Evolutionary conservation across 2,888 invertebrate species (phyloP).

Genomic region (Ormyrus labotus): DNA sequence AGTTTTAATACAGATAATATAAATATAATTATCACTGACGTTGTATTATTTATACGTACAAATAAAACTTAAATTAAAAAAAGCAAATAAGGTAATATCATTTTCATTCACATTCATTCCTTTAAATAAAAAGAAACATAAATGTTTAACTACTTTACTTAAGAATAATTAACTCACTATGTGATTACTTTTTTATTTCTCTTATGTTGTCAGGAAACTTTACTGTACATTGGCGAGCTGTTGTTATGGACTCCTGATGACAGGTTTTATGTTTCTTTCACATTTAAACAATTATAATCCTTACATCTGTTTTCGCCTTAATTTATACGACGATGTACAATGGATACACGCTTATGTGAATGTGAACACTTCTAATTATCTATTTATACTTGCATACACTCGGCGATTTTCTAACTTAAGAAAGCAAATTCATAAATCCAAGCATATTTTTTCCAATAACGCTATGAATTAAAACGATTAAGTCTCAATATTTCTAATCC

Average conservation of each 20-base stretch:
- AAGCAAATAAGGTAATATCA: conserved; percentile 9
- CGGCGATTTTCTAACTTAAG: conserved; percentile 11
- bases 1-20: conserved; percentile 19
- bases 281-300: conserved; percentile 45
- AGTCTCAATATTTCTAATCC: conserved; percentile 1
- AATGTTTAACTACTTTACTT: background rate
- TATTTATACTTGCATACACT: conserved; percentile 25
- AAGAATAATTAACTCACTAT: conserved; percentile 17
- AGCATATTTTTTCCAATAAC: background rate
- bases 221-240: conserved; percentile 16
- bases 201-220: background rate
- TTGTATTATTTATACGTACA: conserved; percentile 44
- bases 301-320: conserved; percentile 40
- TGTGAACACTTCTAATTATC: conserved; percentile 37
- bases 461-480: background rate
- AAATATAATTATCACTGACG: conserved; percentile 41
- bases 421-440: conserved; percentile 18
- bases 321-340: conserved; percentile 34
- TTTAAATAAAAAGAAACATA: background rate
- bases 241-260: conserved; percentile 10
- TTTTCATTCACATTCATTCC: background rate
- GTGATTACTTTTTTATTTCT: conserved; percentile 7
- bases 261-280: conserved; percentile 39
- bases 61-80: conserved; percentile 32
- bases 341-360: conserved; percentile 25